These are phyloP conservation scores for Peromyscus californicus DNA, from an alignment of 2,113 vertebrate genomes.

Conservation along the genomic window DNA sequence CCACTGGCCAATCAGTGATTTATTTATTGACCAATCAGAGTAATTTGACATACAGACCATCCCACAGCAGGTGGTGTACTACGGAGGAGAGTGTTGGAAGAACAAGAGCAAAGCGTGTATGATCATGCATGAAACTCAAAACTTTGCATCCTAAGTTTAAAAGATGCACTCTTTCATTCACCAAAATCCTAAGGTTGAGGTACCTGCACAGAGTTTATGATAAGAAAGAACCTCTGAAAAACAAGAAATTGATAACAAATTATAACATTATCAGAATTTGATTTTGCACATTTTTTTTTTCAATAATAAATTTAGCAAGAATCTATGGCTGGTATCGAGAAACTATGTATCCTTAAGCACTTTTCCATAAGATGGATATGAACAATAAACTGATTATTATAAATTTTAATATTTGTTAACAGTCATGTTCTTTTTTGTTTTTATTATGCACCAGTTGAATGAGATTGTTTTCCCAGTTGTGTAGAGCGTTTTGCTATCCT, in stretches of 20 bases:
- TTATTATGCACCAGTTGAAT: not conserved
- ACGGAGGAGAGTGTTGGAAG: too few relatives aligned
- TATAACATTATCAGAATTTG: not conserved
- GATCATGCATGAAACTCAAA: not conserved
- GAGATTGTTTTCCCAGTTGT: slow-evolving; percentile 7
- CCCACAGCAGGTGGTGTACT: too few relatives aligned
- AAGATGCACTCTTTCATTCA: not conserved
- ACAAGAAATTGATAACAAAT: not conserved
- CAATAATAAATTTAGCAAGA: not conserved
- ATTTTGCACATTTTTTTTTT: not conserved
- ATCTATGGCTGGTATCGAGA: not conserved
- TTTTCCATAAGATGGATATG: not conserved
- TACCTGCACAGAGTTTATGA: not conserved
- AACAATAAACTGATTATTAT: not conserved
- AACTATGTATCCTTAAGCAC: not conserved
- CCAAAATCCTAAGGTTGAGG: not conserved
- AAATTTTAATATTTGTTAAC: not conserved
- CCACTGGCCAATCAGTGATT: too few relatives aligned
- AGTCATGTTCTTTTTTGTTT: not conserved
- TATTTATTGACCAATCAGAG: too few relatives aligned
- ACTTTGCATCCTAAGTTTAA: not conserved
- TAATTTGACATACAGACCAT: too few relatives aligned
- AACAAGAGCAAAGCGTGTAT: not conserved
- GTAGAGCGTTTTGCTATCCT: not conserved
- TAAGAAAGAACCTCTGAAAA: not conserved